Evolutionary conservation across 2,888 invertebrate genomes (phyloP).

Genomic region (Tanypteryx hageni): DNA sequence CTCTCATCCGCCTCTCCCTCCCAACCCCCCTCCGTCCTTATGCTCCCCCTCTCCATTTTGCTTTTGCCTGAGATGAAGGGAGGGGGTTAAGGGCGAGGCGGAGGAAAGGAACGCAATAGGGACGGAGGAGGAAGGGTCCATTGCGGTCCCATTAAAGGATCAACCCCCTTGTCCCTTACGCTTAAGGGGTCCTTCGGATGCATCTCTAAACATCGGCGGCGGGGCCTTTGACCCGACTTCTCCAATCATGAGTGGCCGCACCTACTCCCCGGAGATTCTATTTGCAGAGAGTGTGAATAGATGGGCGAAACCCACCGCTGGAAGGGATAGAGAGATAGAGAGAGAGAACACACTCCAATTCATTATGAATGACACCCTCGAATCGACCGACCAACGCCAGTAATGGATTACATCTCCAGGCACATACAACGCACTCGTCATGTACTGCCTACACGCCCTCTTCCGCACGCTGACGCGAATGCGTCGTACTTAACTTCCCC

Average conservation of each 20-base stretch:
- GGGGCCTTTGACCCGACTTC: constrained; percentile 53
- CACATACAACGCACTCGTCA: constrained; percentile 54
- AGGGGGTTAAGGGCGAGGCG: not conserved
- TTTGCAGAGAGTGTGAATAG: constrained; percentile 34
- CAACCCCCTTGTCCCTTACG: constrained; percentile 25
- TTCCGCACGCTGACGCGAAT: not conserved
- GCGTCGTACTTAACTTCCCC: not conserved
- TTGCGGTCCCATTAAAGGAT: constrained; percentile 48
- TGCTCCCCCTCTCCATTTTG: not conserved
- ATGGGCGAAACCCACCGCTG: not conserved
- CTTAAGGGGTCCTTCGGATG: constrained; percentile 53
- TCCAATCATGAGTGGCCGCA: constrained; percentile 52
- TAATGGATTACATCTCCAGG: constrained; percentile 63
- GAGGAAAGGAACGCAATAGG: not conserved
- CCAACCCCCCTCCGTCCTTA: not conserved
- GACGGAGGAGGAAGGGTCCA: not conserved
- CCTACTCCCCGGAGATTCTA: constrained; percentile 51
- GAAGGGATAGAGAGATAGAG: constrained; percentile 2
- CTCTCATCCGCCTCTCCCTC: not conserved
- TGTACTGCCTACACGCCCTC: constrained; percentile 14
- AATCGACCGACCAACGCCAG: constrained; percentile 41
- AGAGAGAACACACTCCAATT: constrained; percentile 45
- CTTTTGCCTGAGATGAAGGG: not conserved
- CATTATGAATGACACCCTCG: constrained; percentile 63
- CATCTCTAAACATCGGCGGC: constrained; percentile 50